Conservation (phyloP, 2,797 vertebrate species). For the Sphenopsis melanotis region DNA sequence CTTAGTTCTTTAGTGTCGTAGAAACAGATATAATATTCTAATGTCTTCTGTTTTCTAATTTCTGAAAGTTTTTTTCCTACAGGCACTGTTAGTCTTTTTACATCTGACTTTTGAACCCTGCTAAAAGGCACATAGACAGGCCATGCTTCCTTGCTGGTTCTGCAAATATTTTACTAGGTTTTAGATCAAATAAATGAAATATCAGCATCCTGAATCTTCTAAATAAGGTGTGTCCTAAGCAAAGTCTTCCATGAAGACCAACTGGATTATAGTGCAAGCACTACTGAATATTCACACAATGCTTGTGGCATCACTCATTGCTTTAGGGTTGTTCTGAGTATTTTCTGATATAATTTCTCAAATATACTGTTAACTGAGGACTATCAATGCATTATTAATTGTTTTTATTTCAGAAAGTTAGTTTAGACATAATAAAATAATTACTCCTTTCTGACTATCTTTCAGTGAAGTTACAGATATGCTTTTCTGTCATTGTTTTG, state of each 20-base stretch:
- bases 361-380: background rate
- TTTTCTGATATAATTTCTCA: background rate
- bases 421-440: background rate
- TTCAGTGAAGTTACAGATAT: background rate
- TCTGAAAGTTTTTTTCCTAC: background rate
- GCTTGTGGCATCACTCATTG: background rate
- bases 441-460: background rate
- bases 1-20: background rate
- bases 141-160: background rate
- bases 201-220: background rate
- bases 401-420: background rate
- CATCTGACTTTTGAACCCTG: background rate
- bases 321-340: background rate
- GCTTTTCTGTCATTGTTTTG: background rate
- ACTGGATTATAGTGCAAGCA: background rate
- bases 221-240: background rate
- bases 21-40: background rate
- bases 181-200: background rate
- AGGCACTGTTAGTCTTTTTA: background rate
- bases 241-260: background rate
- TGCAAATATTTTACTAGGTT: background rate
- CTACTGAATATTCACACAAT: background rate
- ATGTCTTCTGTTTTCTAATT: background rate
- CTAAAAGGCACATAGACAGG: background rate
- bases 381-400: background rate